A percentile compares a stretch with the other conserved stretches of the same genome.
phyloP scores from a whole-genome alignment of 2,113 vertebrate genomes.

The Ploceus nigricollis region DNA sequence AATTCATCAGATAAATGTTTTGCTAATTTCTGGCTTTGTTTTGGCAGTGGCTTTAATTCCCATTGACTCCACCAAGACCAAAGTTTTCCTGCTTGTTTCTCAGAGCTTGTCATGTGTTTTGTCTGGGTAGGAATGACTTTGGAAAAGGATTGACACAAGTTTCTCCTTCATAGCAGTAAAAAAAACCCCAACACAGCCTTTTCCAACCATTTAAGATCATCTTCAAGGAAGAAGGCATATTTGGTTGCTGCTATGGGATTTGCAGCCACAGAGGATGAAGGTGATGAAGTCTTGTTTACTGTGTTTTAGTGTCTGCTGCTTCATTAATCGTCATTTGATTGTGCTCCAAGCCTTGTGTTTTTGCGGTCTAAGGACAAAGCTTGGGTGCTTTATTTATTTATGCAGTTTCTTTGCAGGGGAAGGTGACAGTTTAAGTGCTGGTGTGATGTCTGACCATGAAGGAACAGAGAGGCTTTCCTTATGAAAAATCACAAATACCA shows the following conservation, averaged over 20 bases:
- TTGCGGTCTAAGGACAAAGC: background rate
- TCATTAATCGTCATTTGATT: background rate
- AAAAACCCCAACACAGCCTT: accelerated
- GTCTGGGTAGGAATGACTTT: background rate
- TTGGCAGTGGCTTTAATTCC: background rate
- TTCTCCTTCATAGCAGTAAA: background rate
- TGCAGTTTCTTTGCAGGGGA: background rate
- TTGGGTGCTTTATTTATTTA: background rate
- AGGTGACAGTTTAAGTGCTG: background rate
- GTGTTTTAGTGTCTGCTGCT: background rate
- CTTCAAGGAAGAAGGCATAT: background rate
- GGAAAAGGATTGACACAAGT: background rate
- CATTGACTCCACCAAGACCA: background rate
- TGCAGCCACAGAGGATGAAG: background rate
- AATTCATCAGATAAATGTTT: background rate
- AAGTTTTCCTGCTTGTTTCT: background rate
- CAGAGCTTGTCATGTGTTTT: background rate
- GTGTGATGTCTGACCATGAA: background rate
- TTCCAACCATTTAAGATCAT: background rate
- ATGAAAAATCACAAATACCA: background rate
- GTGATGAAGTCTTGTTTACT: background rate
- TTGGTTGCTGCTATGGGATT: background rate
- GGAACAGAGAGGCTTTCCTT: background rate
- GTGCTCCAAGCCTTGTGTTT: background rate
- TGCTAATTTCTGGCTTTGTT: background rate